These are phyloP conservation scores for Drosophila vallismaia DNA, from an alignment of 2,888 invertebrate species.

Conservation along the genomic window DNA sequence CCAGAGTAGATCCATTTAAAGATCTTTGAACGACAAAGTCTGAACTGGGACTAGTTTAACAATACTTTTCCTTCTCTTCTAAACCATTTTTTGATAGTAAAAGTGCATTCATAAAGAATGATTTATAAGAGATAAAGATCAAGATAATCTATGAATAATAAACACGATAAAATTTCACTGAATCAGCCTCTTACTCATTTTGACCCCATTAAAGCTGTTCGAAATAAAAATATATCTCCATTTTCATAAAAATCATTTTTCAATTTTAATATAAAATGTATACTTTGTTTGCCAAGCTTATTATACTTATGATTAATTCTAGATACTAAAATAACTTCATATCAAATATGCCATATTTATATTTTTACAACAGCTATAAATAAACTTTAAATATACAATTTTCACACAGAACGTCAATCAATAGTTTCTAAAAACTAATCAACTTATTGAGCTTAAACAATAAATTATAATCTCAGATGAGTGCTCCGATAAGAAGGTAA, in stretches of 20 bases:
- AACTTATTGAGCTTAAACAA: slow-evolving; percentile 9
- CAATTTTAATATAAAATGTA: slow-evolving; percentile 1
- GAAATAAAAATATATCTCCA: neutral
- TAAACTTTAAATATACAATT: slow-evolving; percentile 14
- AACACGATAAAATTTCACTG: no score
- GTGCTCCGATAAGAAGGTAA: slow-evolving; percentile 3
- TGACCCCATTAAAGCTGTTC: no score
- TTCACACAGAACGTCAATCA: slow-evolving; percentile 2
- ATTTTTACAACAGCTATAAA: slow-evolving; percentile 27
- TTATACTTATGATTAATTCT: slow-evolving; percentile 1
- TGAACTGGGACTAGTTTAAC: neutral
- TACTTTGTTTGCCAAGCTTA: slow-evolving; percentile 16
- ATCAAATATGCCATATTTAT: slow-evolving; percentile 31
- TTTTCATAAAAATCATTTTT: neutral
- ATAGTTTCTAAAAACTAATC: neutral
- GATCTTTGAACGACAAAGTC: neutral
- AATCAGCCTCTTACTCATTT: no score
- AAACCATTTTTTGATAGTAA: neutral
- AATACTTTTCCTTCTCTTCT: neutral
- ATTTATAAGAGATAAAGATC: neutral
- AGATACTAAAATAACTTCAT: slow-evolving; percentile 29
- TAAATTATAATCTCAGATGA: slow-evolving; percentile 38
- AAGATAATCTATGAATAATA: neutral
- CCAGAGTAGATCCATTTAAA: neutral
- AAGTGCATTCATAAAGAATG: neutral